These are phyloP conservation scores for Malaclemys terrapin DNA, from an alignment of 2,113 vertebrate genomes.

Conservation along the genomic window DNA sequence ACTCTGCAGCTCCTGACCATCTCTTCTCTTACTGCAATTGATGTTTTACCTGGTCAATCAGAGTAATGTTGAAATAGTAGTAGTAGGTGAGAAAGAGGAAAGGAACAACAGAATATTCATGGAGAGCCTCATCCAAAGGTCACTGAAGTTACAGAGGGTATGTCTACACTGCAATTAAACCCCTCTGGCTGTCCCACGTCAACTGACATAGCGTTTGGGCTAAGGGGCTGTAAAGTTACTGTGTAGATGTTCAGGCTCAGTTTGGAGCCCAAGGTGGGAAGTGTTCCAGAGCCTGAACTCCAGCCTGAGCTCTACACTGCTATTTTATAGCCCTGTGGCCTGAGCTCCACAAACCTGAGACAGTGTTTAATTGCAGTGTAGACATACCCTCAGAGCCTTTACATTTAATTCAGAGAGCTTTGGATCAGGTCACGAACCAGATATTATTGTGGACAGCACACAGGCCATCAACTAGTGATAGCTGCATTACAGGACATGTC, in stretches of 20 bases:
- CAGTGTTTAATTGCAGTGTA: not conserved
- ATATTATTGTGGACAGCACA: fast-evolving
- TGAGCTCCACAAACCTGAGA: not conserved
- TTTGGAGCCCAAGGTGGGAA: too few species aligned
- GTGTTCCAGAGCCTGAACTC: not conserved
- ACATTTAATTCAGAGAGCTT: not conserved
- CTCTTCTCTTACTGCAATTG: not conserved
- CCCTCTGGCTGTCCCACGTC: too few species aligned
- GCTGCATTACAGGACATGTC: not conserved
- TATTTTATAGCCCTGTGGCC: not conserved
- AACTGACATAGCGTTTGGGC: too few species aligned
- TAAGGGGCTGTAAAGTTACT: too few species aligned
- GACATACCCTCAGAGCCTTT: not conserved
- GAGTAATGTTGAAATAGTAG: not conserved
- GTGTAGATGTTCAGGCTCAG: too few species aligned
- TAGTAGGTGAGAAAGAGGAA: not conserved
- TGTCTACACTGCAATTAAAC: not conserved
- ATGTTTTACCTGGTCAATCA: not conserved
- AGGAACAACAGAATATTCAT: not conserved
- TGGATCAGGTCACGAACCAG: not conserved
- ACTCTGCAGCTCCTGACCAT: not conserved
- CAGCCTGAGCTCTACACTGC: not conserved
- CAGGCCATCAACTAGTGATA: not conserved
- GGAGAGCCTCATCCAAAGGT: not conserved
- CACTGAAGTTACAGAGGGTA: not conserved